Evolutionary conservation across 2,888 invertebrate genomes (phyloP), one percentile per base, ranked within the genome.

Genomic region (Galerucella nymphaeae): DNA sequence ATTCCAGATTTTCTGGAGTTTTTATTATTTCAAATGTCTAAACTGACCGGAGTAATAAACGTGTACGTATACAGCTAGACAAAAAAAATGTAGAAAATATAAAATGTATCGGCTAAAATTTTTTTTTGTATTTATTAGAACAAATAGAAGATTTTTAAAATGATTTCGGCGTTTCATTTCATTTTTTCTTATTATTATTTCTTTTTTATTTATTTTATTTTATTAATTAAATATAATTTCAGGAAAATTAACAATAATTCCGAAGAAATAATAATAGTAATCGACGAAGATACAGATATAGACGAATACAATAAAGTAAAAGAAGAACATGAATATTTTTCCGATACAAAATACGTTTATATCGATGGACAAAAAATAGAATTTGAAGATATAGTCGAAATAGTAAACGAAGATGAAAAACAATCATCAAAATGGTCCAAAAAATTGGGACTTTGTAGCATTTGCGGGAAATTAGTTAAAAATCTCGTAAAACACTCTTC

Each of bases 241-340:
- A 77, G 77, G 75, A 48, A 53, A 50, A 55, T 66, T 42, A 58
- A 42, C 14, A 63, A 20, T 66, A 66, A 70, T 23, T 71, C 58
- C 20, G 79, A 79, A 58, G 77, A 79, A 68, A 79, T 79, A 45
- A 68, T 75, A 14, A 78, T 79, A 41, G 64, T 62, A 23, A 30
- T 58, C 11, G 30, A 58, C 16, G 53, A 53, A 53, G 53, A 53
- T 53, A 65, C 66, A 5, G 62, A 66, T 58, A 11, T 72, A 13
- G 18, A 50, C 10, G 66, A 67, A 41, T 59, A 66, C 20, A 13
- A 13, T 16, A n/a, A 59, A 6, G 14, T 62, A 30, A 55, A 67
- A 38, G 30, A 61, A 11, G 42, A 61, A 23, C 5, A 38, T 30
- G 38, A 6, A 30, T 30, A 6, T 30, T 23, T 13, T 16, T 45